phyloP scores from a whole-genome alignment of 2,113 vertebrate genomes.

The Anthoscopus minutus region DNA sequence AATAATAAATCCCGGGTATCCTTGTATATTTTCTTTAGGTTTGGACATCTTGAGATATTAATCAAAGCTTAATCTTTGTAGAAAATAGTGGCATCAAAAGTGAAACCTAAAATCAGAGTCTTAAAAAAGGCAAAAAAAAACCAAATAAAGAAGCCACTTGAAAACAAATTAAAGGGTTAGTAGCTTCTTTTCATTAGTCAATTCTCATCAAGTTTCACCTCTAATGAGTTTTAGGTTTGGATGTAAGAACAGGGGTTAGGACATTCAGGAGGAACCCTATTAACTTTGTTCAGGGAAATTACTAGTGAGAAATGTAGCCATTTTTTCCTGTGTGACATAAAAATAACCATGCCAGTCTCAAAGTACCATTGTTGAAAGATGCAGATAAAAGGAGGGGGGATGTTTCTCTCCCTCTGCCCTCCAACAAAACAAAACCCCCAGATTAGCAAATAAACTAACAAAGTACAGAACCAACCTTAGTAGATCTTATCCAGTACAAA shows the following conservation, averaged over 20 bases:
- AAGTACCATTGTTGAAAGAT: background rate
- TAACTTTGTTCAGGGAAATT: background rate
- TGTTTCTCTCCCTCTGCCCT: fast-evolving
- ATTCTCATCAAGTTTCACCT: background rate
- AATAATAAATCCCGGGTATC: background rate
- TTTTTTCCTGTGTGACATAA: background rate
- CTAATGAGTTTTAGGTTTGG: background rate
- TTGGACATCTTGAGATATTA: background rate
- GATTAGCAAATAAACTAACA: background rate
- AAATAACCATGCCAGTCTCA: background rate
- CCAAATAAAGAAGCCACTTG: background rate
- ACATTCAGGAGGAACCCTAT: background rate
- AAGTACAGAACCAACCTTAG: background rate
- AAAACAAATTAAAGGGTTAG: background rate
- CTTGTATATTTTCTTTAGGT: background rate
- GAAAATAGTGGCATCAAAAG: background rate
- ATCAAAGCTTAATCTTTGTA: background rate
- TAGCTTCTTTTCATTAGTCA: background rate
- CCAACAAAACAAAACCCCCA: background rate
- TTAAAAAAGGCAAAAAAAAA: background rate
- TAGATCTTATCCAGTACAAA: background rate
- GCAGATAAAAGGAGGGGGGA: background rate
- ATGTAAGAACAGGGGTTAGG: background rate
- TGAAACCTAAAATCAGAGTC: background rate
- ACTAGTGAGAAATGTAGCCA: background rate